Conservation (phyloP, 2,888 invertebrate genomes). For the Minunthozetes semirufus region DNA sequence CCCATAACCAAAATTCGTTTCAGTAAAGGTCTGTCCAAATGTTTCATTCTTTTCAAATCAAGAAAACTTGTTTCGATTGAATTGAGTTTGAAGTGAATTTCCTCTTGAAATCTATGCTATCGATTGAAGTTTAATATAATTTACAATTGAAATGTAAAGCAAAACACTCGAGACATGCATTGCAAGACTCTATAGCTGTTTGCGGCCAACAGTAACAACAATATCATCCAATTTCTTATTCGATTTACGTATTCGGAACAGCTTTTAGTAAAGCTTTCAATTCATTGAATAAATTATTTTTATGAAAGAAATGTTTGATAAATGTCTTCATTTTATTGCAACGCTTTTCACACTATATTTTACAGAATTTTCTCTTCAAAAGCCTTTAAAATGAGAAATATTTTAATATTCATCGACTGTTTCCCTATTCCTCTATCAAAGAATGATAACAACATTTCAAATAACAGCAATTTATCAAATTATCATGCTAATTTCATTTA, state of each 20-base stretch:
- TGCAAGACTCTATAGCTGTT: not conserved
- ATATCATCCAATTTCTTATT: not conserved
- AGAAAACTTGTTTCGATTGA: not conserved
- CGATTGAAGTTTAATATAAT: not conserved
- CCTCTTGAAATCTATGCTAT: not conserved
- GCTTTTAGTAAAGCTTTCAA: not conserved
- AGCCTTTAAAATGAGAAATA: too few species aligned
- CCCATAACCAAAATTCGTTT: constrained; percentile 70
- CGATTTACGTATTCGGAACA: not conserved
- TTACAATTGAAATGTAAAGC: not conserved
- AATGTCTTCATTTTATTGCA: not conserved
- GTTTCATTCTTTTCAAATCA: not conserved
- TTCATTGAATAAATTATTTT: not conserved
- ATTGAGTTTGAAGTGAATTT: not conserved
- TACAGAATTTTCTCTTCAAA: not conserved
- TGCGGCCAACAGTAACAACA: not conserved
- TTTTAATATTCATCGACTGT: too few species aligned
- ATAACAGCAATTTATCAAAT: too few species aligned
- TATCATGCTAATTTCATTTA: too few species aligned
- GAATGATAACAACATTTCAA: too few species aligned
- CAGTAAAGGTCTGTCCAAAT: constrained; percentile 57
- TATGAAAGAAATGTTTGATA: not conserved
- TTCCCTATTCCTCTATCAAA: too few species aligned
- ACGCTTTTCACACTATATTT: not conserved
- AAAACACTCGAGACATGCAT: not conserved